Evolutionary conservation across 2,113 vertebrate species (phyloP), one percentile per base, ranked within the genome.

Genomic region (Dromas ardeola): DNA sequence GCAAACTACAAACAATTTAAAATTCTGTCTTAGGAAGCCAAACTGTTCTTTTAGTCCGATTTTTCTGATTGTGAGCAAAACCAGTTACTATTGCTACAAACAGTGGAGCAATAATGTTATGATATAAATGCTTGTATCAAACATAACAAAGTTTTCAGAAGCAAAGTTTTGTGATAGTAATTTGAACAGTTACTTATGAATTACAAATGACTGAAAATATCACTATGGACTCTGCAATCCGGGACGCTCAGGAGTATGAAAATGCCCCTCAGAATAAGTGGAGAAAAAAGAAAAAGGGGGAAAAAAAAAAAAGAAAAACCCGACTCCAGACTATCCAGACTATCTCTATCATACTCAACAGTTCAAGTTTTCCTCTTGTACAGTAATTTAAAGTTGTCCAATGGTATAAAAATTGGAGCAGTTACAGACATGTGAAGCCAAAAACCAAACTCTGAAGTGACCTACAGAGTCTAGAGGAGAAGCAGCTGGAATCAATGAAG

Each of bases 401-500:
- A 34, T 20, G 11, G 15, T 36, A 86, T 27, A 62, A 86, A 88
- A 84, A 70, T 1, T 34, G 22, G 22, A 91, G 23, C 2, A 9
- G 23, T 59, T 77, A 86, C 2, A 88, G 22, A 56, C 13, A 53
- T 7, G 11, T 7, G 20, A 83, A 10, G 27, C 17, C 11, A 63
- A 81, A 88, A 81, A 29, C 4, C 16, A 62, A 78, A 83, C 58
- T 89, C 29, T 50, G 21, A 94, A 87, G 23, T 61, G 61, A 79
- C 61, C 42, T 61, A 32, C 5, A 42, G 19, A 80, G 27, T 62
- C 58, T 36, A 26, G 13, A 52, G 25, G 7, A 92, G 29, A 76
- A 85, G 53, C 65, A 96, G 88, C 55, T 86, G 76, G 67, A 78
- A 93, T 52, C 50, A 88, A 36, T 25, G 61, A 83, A 78, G 7